Evolutionary conservation across 1,140 invertebrate genomes (phyloP).

Genomic region (Lepidotrigona ventralis): DNA sequence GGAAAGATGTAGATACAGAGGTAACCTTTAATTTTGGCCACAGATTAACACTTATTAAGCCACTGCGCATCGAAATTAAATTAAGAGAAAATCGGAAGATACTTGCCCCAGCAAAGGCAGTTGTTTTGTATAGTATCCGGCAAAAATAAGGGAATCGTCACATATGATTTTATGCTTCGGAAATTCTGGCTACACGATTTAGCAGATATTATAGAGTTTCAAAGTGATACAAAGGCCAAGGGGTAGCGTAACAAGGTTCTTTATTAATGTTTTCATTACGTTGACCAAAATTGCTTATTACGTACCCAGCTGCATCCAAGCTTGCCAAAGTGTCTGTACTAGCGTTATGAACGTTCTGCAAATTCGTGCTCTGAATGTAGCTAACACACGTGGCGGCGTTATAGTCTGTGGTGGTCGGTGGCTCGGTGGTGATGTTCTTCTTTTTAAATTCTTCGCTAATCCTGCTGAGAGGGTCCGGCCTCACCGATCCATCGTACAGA

Average conservation of each 20-base stretch:
- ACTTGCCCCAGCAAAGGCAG: background rate
- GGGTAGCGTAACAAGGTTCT: background rate
- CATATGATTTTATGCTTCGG: background rate
- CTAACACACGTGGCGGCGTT: constrained; percentile 81
- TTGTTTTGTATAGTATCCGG: background rate
- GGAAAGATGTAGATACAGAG: too few relatives aligned
- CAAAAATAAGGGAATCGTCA: background rate
- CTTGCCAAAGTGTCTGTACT: constrained; percentile 87
- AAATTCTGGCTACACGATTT: background rate
- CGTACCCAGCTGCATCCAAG: constrained; percentile 86
- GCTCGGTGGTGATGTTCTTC: constrained; percentile 81
- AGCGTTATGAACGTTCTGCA: constrained; percentile 81
- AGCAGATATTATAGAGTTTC: background rate
- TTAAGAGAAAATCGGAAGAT: too few relatives aligned
- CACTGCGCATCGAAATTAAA: background rate
- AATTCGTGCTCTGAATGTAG: constrained; percentile 79
- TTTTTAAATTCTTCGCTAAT: constrained; percentile 78
- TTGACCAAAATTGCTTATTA: constrained; percentile 12
- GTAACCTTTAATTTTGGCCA: too few relatives aligned
- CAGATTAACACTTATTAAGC: too few relatives aligned
- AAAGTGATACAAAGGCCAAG: background rate
- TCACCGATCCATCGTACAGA: constrained; percentile 90
- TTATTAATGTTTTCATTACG: constrained; percentile 19
- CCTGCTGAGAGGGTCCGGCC: constrained; percentile 87
- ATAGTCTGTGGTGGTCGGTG: constrained; percentile 80